Conservation (phyloP, 2,888 invertebrate species). For the Heliconius ethilla region DNA sequence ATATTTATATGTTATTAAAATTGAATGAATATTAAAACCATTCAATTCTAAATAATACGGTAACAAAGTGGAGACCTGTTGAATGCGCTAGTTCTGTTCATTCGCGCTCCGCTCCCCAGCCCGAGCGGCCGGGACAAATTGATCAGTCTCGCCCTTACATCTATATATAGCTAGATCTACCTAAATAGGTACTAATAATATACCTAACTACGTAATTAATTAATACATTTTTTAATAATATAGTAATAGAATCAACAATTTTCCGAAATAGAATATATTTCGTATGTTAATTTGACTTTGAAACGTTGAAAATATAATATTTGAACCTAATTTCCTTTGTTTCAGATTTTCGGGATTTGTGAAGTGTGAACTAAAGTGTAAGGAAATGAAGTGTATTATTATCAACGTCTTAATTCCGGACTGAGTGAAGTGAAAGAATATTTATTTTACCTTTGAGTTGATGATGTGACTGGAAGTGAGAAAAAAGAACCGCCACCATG, state of each 20-base stretch:
- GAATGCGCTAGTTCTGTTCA: slow-evolving; percentile 47
- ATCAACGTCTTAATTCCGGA: slow-evolving; percentile 71
- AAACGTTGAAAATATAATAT: background rate
- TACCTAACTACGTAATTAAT: background rate
- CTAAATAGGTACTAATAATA: background rate
- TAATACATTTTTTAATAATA: background rate
- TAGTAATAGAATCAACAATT: background rate
- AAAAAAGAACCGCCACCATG: slow-evolving; percentile 83
- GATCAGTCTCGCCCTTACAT: slow-evolving; percentile 3
- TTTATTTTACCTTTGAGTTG: slow-evolving; percentile 37
- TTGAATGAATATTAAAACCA: slow-evolving; percentile 4
- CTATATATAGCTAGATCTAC: slow-evolving; percentile 22
- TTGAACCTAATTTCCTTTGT: slow-evolving; percentile 44
- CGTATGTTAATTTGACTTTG: background rate
- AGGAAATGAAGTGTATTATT: slow-evolving; percentile 70
- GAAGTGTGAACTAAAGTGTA: slow-evolving; percentile 38
- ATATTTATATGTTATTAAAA: background rate
- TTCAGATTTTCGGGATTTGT: slow-evolving; percentile 46
- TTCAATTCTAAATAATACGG: slow-evolving; percentile 38
- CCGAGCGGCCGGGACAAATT: slow-evolving; percentile 43
- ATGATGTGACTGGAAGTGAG: slow-evolving; percentile 50
- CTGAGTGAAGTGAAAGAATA: slow-evolving; percentile 54
- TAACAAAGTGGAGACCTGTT: slow-evolving; percentile 47
- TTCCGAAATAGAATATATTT: background rate
- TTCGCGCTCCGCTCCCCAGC: slow-evolving; percentile 46